Evolutionary conservation across 2,113 vertebrate species (phyloP).

Genomic region (Sciurus niger): DNA sequence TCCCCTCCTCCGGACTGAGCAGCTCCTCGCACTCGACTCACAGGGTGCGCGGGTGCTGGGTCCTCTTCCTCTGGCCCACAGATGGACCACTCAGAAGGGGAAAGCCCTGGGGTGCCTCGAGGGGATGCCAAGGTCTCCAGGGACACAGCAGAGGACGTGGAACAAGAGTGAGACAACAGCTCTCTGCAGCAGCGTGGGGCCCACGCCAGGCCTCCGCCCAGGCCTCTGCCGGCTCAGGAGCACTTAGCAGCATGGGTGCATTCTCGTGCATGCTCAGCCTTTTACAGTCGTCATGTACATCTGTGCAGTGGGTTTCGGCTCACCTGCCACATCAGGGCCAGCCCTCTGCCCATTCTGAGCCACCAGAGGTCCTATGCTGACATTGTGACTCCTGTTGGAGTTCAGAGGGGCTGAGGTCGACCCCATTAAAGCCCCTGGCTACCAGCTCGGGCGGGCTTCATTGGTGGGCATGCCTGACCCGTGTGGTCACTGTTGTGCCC

Average conservation of each 20-base stretch:
- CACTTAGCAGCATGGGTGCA: neutral
- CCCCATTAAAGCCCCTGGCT: neutral
- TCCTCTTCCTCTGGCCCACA: neutral
- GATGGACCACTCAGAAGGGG: neutral
- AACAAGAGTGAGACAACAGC: too few species aligned
- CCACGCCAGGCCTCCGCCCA: rapidly evolving
- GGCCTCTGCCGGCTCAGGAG: neutral
- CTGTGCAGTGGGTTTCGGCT: neutral
- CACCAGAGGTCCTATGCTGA: too few species aligned
- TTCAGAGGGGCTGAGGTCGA: neutral
- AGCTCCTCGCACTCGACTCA: too few species aligned
- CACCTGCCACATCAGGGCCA: neutral
- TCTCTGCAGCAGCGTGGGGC: neutral
- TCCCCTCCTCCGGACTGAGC: neutral
- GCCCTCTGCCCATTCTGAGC: too few species aligned
- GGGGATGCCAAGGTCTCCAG: neutral
- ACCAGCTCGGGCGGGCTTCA: rapidly evolving
- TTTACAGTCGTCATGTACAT: neutral
- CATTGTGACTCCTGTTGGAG: neutral
- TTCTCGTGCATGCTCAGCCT: neutral
- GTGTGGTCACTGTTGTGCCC: too few species aligned
- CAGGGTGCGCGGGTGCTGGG: too few species aligned
- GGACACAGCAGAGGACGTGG: neutral
- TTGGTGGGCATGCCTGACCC: too few species aligned
- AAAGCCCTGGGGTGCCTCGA: neutral